Base-by-base conservation (phyloP, 2,888 invertebrate genomes). In the Autographa gamma region DNA sequence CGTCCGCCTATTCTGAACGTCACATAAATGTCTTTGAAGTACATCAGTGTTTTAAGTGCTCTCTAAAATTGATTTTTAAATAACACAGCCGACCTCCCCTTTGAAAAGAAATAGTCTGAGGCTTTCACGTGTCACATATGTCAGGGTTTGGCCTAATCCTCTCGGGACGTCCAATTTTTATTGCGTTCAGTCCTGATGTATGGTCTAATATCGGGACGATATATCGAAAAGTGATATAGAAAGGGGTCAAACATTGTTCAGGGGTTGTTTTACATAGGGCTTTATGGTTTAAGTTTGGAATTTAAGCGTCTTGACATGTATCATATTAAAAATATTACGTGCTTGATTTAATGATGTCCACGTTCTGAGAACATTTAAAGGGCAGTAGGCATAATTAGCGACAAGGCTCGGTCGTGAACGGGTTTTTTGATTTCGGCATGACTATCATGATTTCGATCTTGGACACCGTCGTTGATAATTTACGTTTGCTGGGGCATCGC, bases 131-230 rank as follows among this genome's bases (percentile, higher is more conserved):
- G 94, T 93, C 95, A 92, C 95, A 94, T 95, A 91, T 88, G 92
- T 95, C 94, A 94, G 93, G 91, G 93, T 94, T 94, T 93, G 91
- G 88, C 89, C 91, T 94, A 94, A 95, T 94, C 94, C 94, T 89
- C 87, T 85, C 80, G 93, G 94, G 93, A 92, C 90, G 87, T 91
- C 89, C 92, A 89, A 92, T 93, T 94, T 93, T 95, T 95, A 95
- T 95, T 95, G 92, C 93, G 82, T 90, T 91, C 89, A 88, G 88
- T 90, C 91, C 92, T 95, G 94, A 95, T 93, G 85, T 92, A 94
- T 89, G 89, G 89, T 79, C 85, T 91, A 93, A 93, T 95, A 94
- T 92, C 89, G 90, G 86, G 86, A 89, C 91, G 90, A 92, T 93
- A 92, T 89, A 92, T 89, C 85, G 87, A 85, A 88, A 87, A 89